phyloP scores from a whole-genome alignment of 2,113 vertebrate genomes.

The Ceratotherium simum region DNA sequence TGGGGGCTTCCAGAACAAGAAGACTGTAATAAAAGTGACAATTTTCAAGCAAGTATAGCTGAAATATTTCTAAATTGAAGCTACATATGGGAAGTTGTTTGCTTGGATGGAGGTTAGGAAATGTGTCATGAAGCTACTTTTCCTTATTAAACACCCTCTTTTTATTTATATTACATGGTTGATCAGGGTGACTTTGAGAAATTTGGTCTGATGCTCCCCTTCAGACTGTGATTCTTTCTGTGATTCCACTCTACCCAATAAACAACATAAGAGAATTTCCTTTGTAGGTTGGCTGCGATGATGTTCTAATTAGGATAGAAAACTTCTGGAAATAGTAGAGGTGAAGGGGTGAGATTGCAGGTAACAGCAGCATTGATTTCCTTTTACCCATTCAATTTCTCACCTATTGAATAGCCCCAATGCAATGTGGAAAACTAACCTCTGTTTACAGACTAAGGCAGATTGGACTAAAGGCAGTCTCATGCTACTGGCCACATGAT shows the following conservation, averaged over 20 bases:
- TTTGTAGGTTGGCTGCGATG: not conserved
- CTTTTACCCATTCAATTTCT: not conserved
- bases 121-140: not conserved
- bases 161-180: not conserved
- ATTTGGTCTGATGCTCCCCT: not conserved
- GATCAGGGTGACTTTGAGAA: not conserved
- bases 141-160: not conserved
- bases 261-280: not conserved
- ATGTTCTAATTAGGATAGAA: not conserved
- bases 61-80: not conserved
- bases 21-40: not conserved
- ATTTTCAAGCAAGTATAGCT: not conserved
- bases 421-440: not conserved
- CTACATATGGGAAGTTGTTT: not conserved
- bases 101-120: not conserved
- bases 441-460: not conserved
- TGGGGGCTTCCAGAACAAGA: not conserved
- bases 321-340: not conserved
- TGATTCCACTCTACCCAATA: not conserved
- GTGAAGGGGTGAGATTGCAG: not conserved
- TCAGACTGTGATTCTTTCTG: not conserved
- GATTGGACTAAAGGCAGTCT: not conserved
- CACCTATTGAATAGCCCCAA: not conserved
- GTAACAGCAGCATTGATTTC: not conserved
- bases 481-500: not conserved